Evolutionary conservation across 2,797 vertebrate genomes (phyloP).

Genomic region (Tenualosa thibaudeaui): DNA sequence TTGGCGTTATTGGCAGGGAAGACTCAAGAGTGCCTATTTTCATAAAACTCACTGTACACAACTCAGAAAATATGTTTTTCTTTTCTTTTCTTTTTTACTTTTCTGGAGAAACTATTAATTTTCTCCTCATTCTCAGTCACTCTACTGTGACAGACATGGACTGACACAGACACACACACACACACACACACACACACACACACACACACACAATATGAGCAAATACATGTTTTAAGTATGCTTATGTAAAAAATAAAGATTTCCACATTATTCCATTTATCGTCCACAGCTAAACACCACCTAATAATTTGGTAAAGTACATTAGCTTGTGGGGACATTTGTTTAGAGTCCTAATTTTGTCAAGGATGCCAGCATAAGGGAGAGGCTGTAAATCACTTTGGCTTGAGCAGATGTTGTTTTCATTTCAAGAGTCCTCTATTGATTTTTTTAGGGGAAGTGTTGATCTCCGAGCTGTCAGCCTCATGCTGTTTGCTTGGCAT

Average conservation of each 20-base stretch:
- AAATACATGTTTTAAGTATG: too few relatives aligned
- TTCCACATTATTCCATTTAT: neutral
- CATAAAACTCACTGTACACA: neutral
- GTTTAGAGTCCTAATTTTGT: neutral
- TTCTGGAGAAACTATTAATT: neutral
- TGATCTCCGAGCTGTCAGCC: slow-evolving; percentile 52
- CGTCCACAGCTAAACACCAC: neutral
- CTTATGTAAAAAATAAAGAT: neutral
- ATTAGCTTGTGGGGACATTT: neutral
- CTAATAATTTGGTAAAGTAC: neutral
- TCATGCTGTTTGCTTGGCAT: slow-evolving; percentile 34
- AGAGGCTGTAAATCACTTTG: slow-evolving; percentile 18
- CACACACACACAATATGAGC: too few relatives aligned
- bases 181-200: too few relatives aligned
- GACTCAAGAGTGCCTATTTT: neutral
- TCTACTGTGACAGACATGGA: neutral
- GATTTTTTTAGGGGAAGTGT: slow-evolving; percentile 56
- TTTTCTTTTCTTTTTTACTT: neutral
- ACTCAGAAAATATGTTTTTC: neutral
- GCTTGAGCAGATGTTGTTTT: slow-evolving; percentile 45
- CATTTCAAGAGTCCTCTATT: slow-evolving; percentile 62
- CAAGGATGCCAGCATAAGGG: neutral
- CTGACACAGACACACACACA: neutral
- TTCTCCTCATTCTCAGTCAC: neutral
- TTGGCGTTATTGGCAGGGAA: neutral